A percentile compares a stretch with the other conserved stretches of the same genome.
Evolutionary conservation across 2,797 vertebrate species (phyloP).

Genomic region (Oreonectes daqikongensis): DNA sequence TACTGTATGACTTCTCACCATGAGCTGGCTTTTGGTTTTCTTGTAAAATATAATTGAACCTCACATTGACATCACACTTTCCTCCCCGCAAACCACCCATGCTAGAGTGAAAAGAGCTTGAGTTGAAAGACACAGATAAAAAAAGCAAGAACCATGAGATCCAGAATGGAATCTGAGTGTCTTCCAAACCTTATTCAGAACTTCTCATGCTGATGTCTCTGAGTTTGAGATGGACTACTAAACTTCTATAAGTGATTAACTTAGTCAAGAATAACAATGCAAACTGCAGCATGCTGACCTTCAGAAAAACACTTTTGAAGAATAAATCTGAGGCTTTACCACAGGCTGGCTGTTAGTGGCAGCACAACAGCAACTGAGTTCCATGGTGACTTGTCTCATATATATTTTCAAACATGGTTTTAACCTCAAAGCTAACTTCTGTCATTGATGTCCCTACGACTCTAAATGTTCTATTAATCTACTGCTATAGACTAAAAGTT

Average conservation of each 20-base stretch:
- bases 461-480: constrained; percentile 4
- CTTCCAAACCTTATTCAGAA: constrained; percentile 21
- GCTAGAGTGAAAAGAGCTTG: constrained; percentile 52
- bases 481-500: too few species aligned
- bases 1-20: constrained; percentile 60
- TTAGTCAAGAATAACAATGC: constrained; percentile 16
- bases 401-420: constrained; percentile 22
- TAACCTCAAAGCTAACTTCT: constrained; percentile 12
- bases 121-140: constrained; percentile 62
- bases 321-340: constrained; percentile 18
- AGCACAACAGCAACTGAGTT: constrained; percentile 20
- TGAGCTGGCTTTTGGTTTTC: constrained; percentile 66
- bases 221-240: background rate
- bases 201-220: background rate
- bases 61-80: constrained; percentile 72
- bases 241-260: background rate
- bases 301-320: background rate
- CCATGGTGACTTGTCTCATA: constrained; percentile 19
- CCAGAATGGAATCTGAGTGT: constrained; percentile 31
- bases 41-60: constrained; percentile 69
- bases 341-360: constrained; percentile 22
- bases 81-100: constrained; percentile 65
- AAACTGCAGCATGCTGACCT: background rate
- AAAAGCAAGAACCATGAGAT: constrained; percentile 57
- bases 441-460: background rate